phyloP scores from a whole-genome alignment of 2,113 vertebrate species.

The Colinus virginianus region DNA sequence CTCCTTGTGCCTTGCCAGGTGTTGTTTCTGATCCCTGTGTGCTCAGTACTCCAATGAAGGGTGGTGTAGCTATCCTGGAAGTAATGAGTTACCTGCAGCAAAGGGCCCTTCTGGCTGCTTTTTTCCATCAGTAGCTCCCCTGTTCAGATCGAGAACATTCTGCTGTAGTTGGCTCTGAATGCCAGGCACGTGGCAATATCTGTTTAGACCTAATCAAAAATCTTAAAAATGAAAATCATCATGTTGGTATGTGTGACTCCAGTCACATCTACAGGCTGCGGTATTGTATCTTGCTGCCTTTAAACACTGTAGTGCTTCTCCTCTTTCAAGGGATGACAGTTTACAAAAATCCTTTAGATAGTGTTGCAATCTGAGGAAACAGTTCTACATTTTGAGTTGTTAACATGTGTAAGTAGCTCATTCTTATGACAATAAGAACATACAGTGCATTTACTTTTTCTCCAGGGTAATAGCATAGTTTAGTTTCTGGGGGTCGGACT shows the following conservation, averaged over 20 bases:
- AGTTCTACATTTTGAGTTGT: neutral
- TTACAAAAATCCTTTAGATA: neutral
- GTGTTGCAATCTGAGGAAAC: neutral
- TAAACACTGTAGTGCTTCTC: neutral
- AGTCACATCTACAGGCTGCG: neutral
- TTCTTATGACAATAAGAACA: neutral
- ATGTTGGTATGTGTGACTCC: neutral
- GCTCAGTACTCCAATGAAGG: neutral
- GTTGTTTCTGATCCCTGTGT: neutral
- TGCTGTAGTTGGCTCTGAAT: neutral
- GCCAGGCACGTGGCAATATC: accelerated
- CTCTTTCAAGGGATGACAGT: accelerated
- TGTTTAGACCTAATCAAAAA: neutral
- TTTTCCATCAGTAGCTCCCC: neutral
- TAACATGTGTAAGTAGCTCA: neutral
- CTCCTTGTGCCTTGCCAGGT: neutral
- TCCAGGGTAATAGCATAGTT: neutral
- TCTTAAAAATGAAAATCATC: neutral
- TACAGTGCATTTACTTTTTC: neutral
- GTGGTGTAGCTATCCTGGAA: neutral
- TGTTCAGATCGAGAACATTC: too few relatives aligned
- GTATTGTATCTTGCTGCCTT: neutral
- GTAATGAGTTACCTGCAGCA: too few relatives aligned
- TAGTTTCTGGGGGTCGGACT: neutral
- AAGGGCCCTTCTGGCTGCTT: neutral